Base-by-base conservation (phyloP, 2,113 vertebrate genomes). In the Centrocercus urophasianus region DNA sequence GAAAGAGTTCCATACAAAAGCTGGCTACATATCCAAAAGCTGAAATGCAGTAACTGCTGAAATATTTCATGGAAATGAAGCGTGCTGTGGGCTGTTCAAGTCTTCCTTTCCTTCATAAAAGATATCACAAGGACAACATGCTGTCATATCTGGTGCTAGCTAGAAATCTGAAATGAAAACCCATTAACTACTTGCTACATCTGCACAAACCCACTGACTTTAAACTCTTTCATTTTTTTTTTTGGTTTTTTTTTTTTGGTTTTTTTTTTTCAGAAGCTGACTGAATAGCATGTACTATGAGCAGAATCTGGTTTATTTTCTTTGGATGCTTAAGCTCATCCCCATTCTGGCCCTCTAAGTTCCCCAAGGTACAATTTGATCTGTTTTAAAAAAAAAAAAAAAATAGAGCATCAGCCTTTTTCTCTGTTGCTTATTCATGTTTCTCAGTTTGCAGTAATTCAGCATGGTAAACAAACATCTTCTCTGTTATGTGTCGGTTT, bases 381-480 rank as follows among this genome's bases (percentile, higher is more conserved):
- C 57, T 85, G 42, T 32, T 81, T 54, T 8, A 64, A 83, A 83
- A 90, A 83, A 14, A 64, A 83, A 90, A 83, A 83, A 90, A 63
- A 92, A 83, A 45, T 43, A 77, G 6, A 76, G 48, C 70, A 87
- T 88, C 87, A 88, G 70, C 70, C 86, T 83, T 91, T 93, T 96
- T 88, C 82, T 89, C 80, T 96, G 88, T 88, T 95, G 89, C 94
- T 96, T 95, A 93, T 96, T 97, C 95, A 93, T 90, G 78, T 88
- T 94, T 95, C 83, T 77, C 75, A 74, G 50, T 95, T 96, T 81
- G 90, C 85, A 95, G 87, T 94, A 95, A 96, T 96, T 96, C 93
- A 95, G 82, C 69, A 70, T 19, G 32, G 47, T 78, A 93, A 96
- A 97, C 52, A 95, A 97, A 93, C 73, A 93, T 69, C 70, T 74